A percentile compares a stretch with the other conserved stretches of the same genome.
These are phyloP conservation scores for Conchocele bisecta DNA, from an alignment of 2,888 invertebrate species.

Conservation along the genomic window DNA sequence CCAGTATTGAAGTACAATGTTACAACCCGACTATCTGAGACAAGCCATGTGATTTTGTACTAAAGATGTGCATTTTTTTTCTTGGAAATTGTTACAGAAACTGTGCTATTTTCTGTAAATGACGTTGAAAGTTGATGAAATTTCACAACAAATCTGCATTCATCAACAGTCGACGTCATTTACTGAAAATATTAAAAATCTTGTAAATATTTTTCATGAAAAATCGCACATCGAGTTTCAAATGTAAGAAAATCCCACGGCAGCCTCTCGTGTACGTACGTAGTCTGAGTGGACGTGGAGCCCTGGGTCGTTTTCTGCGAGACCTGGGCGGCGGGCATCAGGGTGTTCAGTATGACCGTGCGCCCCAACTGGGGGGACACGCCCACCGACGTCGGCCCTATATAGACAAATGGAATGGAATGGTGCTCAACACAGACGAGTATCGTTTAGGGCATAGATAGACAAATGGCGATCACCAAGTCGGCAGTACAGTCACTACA, in stretches of 20 bases:
- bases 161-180: neutral
- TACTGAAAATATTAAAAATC: neutral
- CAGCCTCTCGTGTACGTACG: neutral
- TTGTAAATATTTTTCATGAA: neutral
- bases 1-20: too few species aligned
- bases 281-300: conserved; percentile 2
- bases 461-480: too few species aligned
- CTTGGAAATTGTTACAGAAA: neutral
- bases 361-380: neutral
- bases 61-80: too few species aligned
- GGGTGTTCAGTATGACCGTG: conserved; percentile 1
- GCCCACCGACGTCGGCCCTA: neutral
- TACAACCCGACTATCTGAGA: too few species aligned
- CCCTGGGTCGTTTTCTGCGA: neutral
- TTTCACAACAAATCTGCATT: too few species aligned
- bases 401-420: neutral
- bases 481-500: too few species aligned
- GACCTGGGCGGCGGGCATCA: conserved; percentile 12
- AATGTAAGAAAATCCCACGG: neutral
- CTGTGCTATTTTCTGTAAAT: neutral
- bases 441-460: neutral
- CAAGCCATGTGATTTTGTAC: too few species aligned
- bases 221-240: neutral
- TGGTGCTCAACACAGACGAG: neutral
- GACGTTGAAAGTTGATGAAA: too few species aligned